Evolutionary conservation across 2,113 vertebrate species (phyloP).

Genomic region (zebrafish (Danio rerio)): DNA sequence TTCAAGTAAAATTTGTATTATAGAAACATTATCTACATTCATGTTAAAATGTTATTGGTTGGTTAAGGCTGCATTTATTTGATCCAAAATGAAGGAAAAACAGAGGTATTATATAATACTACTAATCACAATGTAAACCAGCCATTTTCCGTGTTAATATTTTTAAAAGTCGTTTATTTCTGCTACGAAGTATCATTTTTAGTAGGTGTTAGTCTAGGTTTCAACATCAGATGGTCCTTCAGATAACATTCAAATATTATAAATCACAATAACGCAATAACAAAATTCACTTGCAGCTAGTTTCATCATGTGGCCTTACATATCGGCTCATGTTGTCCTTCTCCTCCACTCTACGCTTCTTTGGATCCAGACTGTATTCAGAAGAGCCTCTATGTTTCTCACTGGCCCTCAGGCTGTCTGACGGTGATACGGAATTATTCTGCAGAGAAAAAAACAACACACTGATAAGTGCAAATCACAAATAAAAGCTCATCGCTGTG

Average conservation of each 20-base stretch:
- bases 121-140: not conserved
- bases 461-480: conserved; percentile 7
- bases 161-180: too few relatives aligned
- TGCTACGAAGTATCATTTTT: not conserved
- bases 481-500: not conserved
- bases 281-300: too few relatives aligned
- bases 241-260: not conserved
- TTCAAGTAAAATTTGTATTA: not conserved
- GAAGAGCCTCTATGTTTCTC: conserved; percentile 93
- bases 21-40: not conserved
- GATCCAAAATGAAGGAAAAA: not conserved
- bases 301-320: conserved; percentile 72
- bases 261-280: too few relatives aligned
- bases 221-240: not conserved
- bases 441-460: conserved; percentile 62
- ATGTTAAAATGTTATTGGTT: not conserved
- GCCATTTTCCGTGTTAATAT: not conserved
- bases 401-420: conserved; percentile 89
- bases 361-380: conserved; percentile 89
- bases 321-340: conserved; percentile 96
- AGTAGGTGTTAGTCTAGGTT: not conserved
- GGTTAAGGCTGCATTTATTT: not conserved
- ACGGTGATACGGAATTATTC: conserved; percentile 95
- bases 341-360: conserved; percentile 95
- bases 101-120: not conserved